Evolutionary conservation across 1,140 invertebrate species (phyloP).

Genomic region (Atopsyche davidsoni): DNA sequence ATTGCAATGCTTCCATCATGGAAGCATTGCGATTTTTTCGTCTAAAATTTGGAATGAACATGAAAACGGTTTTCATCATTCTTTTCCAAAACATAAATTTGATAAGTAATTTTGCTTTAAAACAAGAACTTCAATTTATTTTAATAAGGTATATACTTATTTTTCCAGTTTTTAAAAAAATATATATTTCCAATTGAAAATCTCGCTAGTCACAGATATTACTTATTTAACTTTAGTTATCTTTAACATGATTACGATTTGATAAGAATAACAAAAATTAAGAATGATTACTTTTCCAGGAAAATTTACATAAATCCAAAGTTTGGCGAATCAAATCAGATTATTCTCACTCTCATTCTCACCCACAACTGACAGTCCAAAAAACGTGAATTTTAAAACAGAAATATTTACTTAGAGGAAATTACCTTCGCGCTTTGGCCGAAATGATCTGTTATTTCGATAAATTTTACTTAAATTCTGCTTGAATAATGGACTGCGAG

Average conservation of each 20-base stretch:
- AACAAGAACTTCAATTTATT: not conserved
- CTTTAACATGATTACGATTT: too few species aligned
- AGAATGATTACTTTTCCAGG: too few species aligned
- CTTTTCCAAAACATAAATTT: not conserved
- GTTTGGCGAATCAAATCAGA: too few species aligned
- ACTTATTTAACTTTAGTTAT: too few species aligned
- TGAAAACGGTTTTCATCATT: not conserved
- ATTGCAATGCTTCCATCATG: constrained; percentile 7
- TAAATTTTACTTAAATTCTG: not conserved
- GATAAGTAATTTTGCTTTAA: not conserved
- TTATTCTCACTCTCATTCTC: too few species aligned
- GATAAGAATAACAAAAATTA: too few species aligned
- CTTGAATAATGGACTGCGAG: too few species aligned
- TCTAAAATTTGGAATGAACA: too few species aligned
- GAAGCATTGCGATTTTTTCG: constrained; percentile 1
- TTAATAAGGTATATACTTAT: not conserved
- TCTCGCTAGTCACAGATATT: too few species aligned
- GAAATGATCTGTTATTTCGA: constrained; percentile 11
- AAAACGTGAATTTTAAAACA: too few species aligned
- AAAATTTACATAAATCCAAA: too few species aligned
- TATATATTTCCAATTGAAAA: not conserved
- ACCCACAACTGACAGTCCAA: too few species aligned
- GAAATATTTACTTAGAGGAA: constrained; percentile 9
- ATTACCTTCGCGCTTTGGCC: constrained; percentile 21
- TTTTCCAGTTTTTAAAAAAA: not conserved